phyloP scores from a whole-genome alignment of 2,113 vertebrate species.

The Anguilla rostrata region DNA sequence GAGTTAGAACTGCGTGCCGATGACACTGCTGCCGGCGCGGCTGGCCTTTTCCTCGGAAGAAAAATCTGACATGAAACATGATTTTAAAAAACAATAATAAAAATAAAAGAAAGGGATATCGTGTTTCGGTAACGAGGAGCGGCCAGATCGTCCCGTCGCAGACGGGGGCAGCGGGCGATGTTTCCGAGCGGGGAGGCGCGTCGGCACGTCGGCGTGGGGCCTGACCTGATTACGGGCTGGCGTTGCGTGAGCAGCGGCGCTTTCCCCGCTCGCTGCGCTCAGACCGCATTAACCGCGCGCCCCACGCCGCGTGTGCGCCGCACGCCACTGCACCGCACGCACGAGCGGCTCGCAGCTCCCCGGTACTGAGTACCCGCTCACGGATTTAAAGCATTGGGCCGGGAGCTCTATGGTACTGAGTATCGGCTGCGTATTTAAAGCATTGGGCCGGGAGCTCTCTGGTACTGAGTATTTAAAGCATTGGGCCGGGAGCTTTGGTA shows the following conservation, averaged over 20 bases:
- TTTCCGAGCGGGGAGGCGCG: slow-evolving; percentile 50
- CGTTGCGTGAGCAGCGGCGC: slow-evolving; percentile 55
- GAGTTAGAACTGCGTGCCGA: not conserved
- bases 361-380: too few relatives aligned
- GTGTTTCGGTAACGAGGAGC: not conserved
- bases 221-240: slow-evolving; percentile 67
- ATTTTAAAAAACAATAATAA: too few relatives aligned
- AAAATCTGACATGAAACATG: not conserved
- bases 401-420: not conserved
- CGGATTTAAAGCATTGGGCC: too few relatives aligned
- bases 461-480: not conserved
- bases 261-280: slow-evolving; percentile 37
- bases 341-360: not conserved
- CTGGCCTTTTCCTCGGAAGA: not conserved
- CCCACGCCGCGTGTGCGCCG: slow-evolving; percentile 54
- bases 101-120: too few relatives aligned
- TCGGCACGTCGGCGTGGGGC: slow-evolving; percentile 52
- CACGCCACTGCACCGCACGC: slow-evolving; percentile 43
- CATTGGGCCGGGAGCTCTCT: not conserved
- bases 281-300: slow-evolving; percentile 48
- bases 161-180: not conserved
- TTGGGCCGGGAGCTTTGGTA: not conserved
- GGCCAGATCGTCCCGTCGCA: not conserved
- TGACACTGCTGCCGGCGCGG: too few relatives aligned
- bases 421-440: not conserved